Conservation (phyloP, 2,888 invertebrate species). For the Thecophora atra region DNA sequence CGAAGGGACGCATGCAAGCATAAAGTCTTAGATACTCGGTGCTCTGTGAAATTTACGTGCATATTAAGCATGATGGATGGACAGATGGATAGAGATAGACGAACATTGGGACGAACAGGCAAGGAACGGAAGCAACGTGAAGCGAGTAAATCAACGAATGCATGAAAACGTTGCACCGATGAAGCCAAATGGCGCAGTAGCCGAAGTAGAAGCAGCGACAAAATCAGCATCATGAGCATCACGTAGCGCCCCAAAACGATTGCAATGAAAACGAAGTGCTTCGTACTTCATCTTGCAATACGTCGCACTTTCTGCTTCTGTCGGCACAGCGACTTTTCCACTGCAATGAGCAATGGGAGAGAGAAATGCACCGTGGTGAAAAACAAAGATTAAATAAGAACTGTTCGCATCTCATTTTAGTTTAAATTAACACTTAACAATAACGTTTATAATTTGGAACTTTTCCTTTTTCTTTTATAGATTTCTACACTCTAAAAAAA, state of each 20-base stretch:
- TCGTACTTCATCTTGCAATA: too few species aligned
- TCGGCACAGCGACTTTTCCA: not conserved
- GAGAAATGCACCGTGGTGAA: not conserved
- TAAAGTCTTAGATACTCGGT: constrained; percentile 43
- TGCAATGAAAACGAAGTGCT: too few species aligned
- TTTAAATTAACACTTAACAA: too few species aligned
- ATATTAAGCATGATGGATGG: constrained; percentile 25
- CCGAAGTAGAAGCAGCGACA: not conserved
- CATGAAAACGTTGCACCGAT: not conserved
- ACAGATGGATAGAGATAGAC: not conserved
- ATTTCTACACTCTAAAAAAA: too few species aligned
- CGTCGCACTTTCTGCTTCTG: too few species aligned
- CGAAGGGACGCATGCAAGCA: constrained; percentile 35
- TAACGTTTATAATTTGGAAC: too few species aligned
- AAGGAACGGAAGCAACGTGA: not conserved
- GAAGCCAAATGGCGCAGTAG: not conserved
- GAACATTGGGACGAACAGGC: not conserved
- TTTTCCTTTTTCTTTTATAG: too few species aligned
- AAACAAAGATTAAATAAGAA: too few species aligned
- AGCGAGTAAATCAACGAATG: not conserved
- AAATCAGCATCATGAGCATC: not conserved
- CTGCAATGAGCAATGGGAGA: not conserved
- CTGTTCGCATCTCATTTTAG: too few species aligned
- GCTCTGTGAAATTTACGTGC: constrained; percentile 27
- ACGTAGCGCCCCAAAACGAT: not conserved